Percentiles rank a stretch among this genome's conserved stretches.
Conservation (phyloP, 2,888 invertebrate species). For the Papilio demoleus region DNA sequence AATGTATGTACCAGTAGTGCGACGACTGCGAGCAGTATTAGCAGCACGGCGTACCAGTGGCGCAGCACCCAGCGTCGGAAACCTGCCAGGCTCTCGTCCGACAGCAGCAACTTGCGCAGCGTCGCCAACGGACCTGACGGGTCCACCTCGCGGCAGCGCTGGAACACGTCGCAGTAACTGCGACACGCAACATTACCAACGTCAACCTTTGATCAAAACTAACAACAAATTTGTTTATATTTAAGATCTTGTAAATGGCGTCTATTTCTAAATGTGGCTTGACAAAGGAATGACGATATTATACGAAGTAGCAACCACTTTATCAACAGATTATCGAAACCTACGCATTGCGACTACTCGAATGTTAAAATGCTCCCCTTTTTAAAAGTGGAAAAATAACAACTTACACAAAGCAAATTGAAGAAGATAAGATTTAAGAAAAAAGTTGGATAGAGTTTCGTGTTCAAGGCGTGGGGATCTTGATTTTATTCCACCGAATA, state of each 20-base stretch:
- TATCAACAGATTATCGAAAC: too few relatives aligned
- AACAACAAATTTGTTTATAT: not conserved
- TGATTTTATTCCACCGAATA: not conserved
- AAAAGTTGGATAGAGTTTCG: too few relatives aligned
- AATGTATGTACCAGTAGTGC: conserved; percentile 90
- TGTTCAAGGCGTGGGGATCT: too few relatives aligned
- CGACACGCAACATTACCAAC: conserved; percentile 25
- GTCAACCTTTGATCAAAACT: not conserved
- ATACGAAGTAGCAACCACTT: too few relatives aligned
- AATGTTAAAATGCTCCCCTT: too few relatives aligned
- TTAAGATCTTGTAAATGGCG: too few relatives aligned
- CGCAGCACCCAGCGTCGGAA: conserved; percentile 93
- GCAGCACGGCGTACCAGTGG: conserved; percentile 95
- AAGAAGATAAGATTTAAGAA: too few relatives aligned
- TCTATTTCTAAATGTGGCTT: too few relatives aligned
- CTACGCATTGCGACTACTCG: too few relatives aligned
- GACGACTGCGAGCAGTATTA: conserved; percentile 89
- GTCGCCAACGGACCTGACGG: conserved; percentile 96
- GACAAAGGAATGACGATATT: too few relatives aligned
- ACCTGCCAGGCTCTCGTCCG: conserved; percentile 94
- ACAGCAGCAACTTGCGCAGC: conserved; percentile 91
- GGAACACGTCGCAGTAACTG: conserved; percentile 87
- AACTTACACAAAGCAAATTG: too few relatives aligned
- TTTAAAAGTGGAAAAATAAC: too few relatives aligned
- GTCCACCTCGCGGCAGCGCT: conserved; percentile 94